Percentiles rank a stretch among this genome's conserved stretches.
These are phyloP conservation scores for Yponomeuta malinellus DNA, from an alignment of 2,888 invertebrate genomes.

Conservation along the genomic window DNA sequence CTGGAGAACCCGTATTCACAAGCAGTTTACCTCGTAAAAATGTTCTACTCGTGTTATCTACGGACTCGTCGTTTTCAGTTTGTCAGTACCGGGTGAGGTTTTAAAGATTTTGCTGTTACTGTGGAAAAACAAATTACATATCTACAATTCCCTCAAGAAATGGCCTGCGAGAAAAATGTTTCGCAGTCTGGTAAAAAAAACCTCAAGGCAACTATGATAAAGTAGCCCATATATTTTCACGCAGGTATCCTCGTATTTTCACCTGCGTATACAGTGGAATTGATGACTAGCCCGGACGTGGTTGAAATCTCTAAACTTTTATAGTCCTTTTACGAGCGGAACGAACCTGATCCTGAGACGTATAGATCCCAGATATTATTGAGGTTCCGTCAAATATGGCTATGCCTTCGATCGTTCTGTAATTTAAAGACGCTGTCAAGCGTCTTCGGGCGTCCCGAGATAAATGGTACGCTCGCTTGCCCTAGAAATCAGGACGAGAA, in stretches of 20 bases:
- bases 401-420: background rate
- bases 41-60: background rate
- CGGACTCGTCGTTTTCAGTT: background rate
- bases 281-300: slow-evolving; percentile 20
- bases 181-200: background rate
- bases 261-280: slow-evolving; percentile 23
- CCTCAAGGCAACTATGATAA: slow-evolving; percentile 36
- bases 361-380: background rate
- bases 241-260: slow-evolving; percentile 27
- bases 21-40: background rate
- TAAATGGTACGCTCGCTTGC: background rate
- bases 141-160: background rate
- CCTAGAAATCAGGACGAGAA: background rate
- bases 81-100: background rate
- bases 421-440: background rate
- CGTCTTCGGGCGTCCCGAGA: background rate
- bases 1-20: background rate
- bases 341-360: background rate
- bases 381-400: background rate
- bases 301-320: background rate
- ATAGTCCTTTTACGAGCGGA: background rate
- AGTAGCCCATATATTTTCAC: slow-evolving; percentile 38
- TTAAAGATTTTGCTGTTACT: background rate
- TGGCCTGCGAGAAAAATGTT: background rate
- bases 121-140: no score